Percentiles rank a stretch among this genome's conserved stretches.
These are phyloP conservation scores for Alca torda DNA, from an alignment of 2,797 vertebrate genomes.

Conservation along the genomic window DNA sequence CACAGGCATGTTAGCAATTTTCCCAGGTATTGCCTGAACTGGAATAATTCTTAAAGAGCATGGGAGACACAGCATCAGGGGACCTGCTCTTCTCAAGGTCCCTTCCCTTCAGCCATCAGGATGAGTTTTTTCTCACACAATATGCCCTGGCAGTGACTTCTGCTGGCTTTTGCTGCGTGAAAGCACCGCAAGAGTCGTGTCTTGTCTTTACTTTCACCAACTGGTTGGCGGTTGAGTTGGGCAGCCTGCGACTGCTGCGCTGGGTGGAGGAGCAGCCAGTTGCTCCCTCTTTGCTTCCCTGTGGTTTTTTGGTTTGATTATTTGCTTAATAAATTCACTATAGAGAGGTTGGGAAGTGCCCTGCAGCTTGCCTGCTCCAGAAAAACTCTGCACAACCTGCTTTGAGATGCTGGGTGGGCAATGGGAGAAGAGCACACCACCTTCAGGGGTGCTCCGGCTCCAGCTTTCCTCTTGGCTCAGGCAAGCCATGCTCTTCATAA, in stretches of 20 bases:
- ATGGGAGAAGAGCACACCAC: background rate
- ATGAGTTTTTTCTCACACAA: background rate
- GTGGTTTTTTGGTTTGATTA: background rate
- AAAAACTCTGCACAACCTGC: background rate
- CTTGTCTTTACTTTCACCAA: background rate
- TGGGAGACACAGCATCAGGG: background rate
- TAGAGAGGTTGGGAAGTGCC: background rate
- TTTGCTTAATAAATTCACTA: background rate
- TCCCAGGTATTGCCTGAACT: background rate
- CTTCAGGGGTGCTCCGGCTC: rapidly evolving
- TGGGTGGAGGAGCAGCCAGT: background rate
- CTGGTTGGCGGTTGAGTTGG: background rate
- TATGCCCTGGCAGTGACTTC: background rate
- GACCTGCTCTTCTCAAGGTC: background rate
- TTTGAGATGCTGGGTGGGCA: background rate
- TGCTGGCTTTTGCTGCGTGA: background rate
- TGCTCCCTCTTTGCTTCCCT: background rate
- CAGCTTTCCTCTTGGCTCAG: background rate
- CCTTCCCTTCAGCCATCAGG: background rate
- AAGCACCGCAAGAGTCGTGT: background rate
- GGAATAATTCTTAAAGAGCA: background rate
- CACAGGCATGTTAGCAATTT: background rate
- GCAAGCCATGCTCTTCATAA: background rate
- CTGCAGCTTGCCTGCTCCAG: background rate
- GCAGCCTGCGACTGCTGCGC: background rate